These are phyloP conservation scores for Himalopsyche japonica DNA, from an alignment of 2,888 invertebrate genomes.

Conservation along the genomic window DNA sequence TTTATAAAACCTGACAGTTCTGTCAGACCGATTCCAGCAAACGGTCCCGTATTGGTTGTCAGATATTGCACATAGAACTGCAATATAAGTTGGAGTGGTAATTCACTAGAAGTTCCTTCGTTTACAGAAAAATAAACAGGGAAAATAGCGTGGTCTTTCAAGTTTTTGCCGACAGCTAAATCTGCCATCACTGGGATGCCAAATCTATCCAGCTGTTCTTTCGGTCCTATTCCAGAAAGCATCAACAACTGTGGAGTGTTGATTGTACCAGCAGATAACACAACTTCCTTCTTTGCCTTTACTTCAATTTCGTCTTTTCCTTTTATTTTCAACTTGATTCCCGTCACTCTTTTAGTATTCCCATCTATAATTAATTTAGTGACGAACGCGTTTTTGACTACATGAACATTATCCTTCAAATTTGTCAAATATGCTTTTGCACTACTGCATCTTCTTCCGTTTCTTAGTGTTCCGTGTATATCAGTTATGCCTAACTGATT, in stretches of 20 bases:
- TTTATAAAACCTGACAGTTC: constrained; percentile 59
- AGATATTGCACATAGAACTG: constrained; percentile 50
- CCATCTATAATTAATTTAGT: constrained; percentile 57
- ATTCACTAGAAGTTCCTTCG: constrained; percentile 25
- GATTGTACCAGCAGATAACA: constrained; percentile 56
- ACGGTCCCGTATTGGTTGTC: constrained; percentile 54
- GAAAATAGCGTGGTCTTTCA: constrained; percentile 58
- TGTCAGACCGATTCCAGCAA: constrained; percentile 51
- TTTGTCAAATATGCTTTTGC: constrained; percentile 58
- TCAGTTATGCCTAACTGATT: constrained; percentile 55
- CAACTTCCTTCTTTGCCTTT: constrained; percentile 53
- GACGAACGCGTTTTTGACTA: constrained; percentile 57
- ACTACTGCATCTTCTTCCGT: constrained; percentile 56
- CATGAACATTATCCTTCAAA: constrained; percentile 47
- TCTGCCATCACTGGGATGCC: constrained; percentile 45
- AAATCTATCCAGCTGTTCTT: constrained; percentile 46
- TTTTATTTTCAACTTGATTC: constrained; percentile 51
- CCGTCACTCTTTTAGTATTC: constrained; percentile 48
- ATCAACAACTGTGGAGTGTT: constrained; percentile 58
- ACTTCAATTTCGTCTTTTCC: constrained; percentile 47
- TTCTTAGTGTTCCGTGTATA: constrained; percentile 54
- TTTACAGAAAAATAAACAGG: constrained; percentile 48
- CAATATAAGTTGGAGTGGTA: neutral
- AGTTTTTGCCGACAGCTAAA: constrained; percentile 55
- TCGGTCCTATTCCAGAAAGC: constrained; percentile 59